These are phyloP conservation scores for Alexandromys fortis DNA, from an alignment of 2,113 vertebrate species.

Conservation along the genomic window DNA sequence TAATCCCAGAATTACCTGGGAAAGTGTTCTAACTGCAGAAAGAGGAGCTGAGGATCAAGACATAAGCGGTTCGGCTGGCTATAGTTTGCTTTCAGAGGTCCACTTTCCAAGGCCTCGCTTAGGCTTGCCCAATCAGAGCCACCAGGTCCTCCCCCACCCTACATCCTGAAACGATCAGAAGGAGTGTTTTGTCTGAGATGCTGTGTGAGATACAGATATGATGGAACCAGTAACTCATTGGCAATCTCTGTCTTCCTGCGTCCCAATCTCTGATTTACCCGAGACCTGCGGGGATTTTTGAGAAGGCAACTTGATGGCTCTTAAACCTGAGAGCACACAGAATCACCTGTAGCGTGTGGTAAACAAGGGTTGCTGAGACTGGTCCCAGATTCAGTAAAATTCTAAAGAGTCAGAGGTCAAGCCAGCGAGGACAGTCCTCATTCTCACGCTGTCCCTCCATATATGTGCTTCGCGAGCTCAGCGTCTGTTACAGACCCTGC, in stretches of 20 bases:
- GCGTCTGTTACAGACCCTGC: not conserved
- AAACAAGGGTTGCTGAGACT: not conserved
- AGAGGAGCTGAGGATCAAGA: not conserved
- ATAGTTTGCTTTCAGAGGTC: not conserved
- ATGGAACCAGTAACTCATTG: not conserved
- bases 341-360: not conserved
- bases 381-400: not conserved
- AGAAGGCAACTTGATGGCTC: not conserved
- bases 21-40: not conserved
- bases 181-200: not conserved
- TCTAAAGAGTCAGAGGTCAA: not conserved
- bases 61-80: not conserved
- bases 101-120: not conserved
- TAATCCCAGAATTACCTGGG: not conserved
- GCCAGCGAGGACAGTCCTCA: not conserved
- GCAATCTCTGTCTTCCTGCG: slow-evolving; percentile 1
- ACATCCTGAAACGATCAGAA: not conserved
- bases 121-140: not conserved
- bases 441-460: not conserved
- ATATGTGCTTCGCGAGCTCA: not conserved
- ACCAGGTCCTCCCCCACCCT: not conserved
- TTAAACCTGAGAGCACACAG: not conserved
- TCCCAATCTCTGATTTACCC: not conserved
- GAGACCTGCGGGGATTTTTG: not conserved
- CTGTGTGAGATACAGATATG: not conserved